Percentiles rank a stretch among this genome's conserved stretches.
These are phyloP conservation scores for Darevskia mixta DNA, from an alignment of 2,797 vertebrate genomes.

Conservation along the genomic window DNA sequence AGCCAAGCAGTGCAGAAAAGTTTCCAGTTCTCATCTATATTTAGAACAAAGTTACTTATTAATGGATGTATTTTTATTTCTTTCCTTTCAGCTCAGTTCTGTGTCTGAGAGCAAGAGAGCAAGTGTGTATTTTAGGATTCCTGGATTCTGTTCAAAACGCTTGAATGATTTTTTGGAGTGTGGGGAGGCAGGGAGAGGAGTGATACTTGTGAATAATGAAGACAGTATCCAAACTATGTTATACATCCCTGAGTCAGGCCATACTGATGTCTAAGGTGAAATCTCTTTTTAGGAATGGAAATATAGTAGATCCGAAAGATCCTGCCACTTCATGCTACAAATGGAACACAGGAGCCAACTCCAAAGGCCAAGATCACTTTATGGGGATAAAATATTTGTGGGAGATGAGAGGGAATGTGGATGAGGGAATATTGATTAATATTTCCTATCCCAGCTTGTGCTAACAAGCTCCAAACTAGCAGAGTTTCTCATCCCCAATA, in stretches of 20 bases:
- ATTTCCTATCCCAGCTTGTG: too few species aligned
- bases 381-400: too few species aligned
- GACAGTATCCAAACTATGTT: background rate
- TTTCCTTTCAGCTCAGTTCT: constrained; percentile 8
- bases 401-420: too few species aligned
- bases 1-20: background rate
- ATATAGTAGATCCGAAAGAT: background rate
- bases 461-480: too few species aligned
- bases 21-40: constrained; percentile 24
- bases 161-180: background rate
- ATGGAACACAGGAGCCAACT: too few species aligned
- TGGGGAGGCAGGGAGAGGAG: background rate
- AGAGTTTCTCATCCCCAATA: too few species aligned
- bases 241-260: background rate
- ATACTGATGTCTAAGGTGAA: background rate
- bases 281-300: background rate
- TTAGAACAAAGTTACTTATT: constrained; percentile 3
- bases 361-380: too few species aligned
- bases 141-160: background rate
- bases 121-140: background rate
- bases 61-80: background rate
- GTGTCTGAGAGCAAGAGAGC: background rate
- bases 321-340: too few species aligned
- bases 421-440: too few species aligned
- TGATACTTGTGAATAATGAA: background rate